Conservation (phyloP, 1,140 invertebrate species). For the Palaemon carinicauda region DNA sequence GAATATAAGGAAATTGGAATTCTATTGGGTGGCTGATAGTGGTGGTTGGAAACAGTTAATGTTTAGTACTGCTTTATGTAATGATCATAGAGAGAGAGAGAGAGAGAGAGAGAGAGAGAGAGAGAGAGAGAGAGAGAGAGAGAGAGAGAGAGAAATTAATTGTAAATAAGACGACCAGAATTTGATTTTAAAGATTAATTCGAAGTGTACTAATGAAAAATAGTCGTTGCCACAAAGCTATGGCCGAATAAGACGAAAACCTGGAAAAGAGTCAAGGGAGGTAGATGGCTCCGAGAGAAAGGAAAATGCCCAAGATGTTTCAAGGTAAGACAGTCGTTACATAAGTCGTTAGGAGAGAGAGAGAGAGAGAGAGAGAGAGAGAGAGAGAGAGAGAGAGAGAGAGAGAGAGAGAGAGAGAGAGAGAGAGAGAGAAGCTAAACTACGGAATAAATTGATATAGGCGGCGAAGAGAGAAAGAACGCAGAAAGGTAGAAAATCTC, state of each 20-base stretch:
- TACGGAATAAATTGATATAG: too few species aligned
- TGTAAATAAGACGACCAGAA: not conserved
- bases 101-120: not conserved
- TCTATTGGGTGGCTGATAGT: too few species aligned
- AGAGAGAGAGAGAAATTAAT: not conserved
- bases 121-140: conserved; percentile 10
- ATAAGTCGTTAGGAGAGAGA: not conserved
- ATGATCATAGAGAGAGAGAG: not conserved
- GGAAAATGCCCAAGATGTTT: not conserved
- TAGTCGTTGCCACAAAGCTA: too few species aligned
- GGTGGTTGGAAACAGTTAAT: too few species aligned
- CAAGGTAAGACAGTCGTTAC: not conserved
- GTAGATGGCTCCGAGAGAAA: not conserved
- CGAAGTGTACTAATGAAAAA: not conserved
- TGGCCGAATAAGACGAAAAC: too few species aligned
- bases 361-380: not conserved
- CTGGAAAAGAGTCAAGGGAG: not conserved
- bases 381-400: not conserved
- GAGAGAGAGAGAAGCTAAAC: conserved; percentile 6
- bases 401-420: conserved; percentile 7
- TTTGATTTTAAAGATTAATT: too few species aligned
- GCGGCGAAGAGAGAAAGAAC: too few species aligned
- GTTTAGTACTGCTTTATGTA: not conserved
- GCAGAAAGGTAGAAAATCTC: too few species aligned
- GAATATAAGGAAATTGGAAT: too few species aligned